A percentile compares a stretch with the other conserved stretches of the same genome.
phyloP scores from a whole-genome alignment of 2,113 vertebrate genomes.

The Falco punctatus region DNA sequence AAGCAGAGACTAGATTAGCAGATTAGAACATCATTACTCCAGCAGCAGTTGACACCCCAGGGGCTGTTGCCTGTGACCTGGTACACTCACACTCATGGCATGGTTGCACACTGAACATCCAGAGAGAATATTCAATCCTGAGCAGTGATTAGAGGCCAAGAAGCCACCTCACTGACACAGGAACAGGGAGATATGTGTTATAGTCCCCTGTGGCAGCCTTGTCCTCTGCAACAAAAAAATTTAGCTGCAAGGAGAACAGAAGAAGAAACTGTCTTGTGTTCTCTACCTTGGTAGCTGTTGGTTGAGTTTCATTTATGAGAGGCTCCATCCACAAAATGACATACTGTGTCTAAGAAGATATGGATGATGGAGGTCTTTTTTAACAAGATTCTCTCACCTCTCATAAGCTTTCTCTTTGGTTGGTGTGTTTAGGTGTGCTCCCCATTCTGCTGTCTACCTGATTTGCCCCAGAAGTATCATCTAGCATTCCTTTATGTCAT shows the following conservation, averaged over 20 bases:
- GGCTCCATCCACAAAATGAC: not conserved
- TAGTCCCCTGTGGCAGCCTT: not conserved
- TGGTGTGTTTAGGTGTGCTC: not conserved
- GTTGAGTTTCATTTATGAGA: not conserved
- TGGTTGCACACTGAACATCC: not conserved
- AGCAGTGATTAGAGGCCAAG: not conserved
- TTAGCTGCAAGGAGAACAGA: not conserved
- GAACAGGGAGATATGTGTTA: not conserved
- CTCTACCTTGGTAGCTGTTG: not conserved
- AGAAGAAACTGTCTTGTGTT: not conserved
- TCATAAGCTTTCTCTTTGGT: not conserved
- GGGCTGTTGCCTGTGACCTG: not conserved
- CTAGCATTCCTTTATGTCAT: not conserved
- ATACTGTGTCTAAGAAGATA: not conserved
- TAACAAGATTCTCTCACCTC: not conserved
- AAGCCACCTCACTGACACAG: not conserved
- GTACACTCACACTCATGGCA: not conserved
- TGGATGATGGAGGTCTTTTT: rapidly evolving
- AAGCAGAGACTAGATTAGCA: not conserved
- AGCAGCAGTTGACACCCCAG: not conserved
- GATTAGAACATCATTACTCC: not conserved
- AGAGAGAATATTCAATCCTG: not conserved
- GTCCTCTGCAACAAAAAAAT: not conserved
- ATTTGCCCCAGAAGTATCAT: not conserved
- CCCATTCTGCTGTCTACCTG: not conserved